A percentile compares a stretch with the other conserved stretches of the same genome.
These are phyloP conservation scores for Dicycla oo DNA, from an alignment of 2,888 invertebrate species.

Conservation along the genomic window DNA sequence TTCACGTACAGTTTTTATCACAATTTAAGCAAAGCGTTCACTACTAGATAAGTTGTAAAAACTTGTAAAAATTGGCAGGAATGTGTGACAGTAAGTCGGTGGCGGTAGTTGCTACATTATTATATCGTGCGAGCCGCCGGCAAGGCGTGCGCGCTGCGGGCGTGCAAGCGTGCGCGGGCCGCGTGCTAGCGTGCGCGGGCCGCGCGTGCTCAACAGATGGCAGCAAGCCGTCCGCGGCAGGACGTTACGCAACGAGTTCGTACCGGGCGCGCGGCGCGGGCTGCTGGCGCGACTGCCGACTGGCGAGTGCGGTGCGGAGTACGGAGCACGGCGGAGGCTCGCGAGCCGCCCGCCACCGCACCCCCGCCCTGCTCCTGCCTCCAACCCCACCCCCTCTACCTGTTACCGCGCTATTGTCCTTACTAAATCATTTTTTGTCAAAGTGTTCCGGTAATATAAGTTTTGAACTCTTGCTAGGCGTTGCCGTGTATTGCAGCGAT, in stretches of 20 bases:
- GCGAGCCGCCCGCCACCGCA: conserved; percentile 61
- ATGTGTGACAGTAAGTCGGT: conserved; percentile 75
- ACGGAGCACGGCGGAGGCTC: too few species aligned
- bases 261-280: conserved; percentile 80
- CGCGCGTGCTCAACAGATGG: conserved; percentile 88
- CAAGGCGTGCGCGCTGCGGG: conserved; percentile 81
- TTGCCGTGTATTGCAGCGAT: conserved; percentile 54
- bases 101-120: conserved; percentile 72
- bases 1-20: conserved; percentile 72
- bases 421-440: conserved; percentile 69
- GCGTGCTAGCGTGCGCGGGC: conserved; percentile 86
- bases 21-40: conserved; percentile 59
- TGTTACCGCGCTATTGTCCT: conserved; percentile 66
- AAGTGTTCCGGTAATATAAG: conserved; percentile 59
- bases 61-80: conserved; percentile 79
- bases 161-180: conserved; percentile 86
- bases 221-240: conserved; percentile 73
- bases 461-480: conserved; percentile 46
- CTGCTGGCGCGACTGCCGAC: conserved; percentile 76
- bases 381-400: conserved; percentile 52
- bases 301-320: conserved; percentile 82
- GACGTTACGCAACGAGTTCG: conserved; percentile 83
- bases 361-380: conserved; percentile 24
- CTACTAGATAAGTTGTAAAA: conserved; percentile 67
- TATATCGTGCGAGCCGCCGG: conserved; percentile 78